Conservation (phyloP, 2,888 invertebrate species). For the Dysmachus trigonus region DNA sequence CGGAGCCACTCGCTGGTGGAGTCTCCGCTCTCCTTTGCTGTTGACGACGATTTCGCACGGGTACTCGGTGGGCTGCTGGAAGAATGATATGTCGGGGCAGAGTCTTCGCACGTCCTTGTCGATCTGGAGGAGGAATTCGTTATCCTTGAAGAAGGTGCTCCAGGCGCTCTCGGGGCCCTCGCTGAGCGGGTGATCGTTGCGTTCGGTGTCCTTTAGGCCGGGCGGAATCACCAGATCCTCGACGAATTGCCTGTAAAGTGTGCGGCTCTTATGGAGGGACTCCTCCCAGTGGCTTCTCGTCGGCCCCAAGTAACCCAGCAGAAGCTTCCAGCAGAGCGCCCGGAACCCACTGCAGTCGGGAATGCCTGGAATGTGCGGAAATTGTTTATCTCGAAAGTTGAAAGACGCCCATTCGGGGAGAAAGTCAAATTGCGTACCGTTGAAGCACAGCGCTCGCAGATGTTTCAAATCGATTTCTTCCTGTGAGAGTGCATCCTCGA, state of each 20-base stretch:
- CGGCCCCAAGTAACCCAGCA: constrained; percentile 84
- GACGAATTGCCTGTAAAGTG: constrained; percentile 83
- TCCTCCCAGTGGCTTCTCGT: constrained; percentile 74
- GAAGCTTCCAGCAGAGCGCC: constrained; percentile 86
- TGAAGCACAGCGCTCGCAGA: constrained; percentile 78
- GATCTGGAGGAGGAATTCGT: constrained; percentile 96
- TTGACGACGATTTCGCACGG: constrained; percentile 85
- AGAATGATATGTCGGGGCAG: constrained; percentile 97
- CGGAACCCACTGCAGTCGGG: constrained; percentile 87
- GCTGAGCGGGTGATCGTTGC: constrained; percentile 87
- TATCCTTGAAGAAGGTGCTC: constrained; percentile 96
- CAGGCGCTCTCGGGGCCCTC: constrained; percentile 94
- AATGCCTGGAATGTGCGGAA: constrained; percentile 70
- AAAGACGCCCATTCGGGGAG: constrained; percentile 2
- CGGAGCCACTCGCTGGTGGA: constrained; percentile 89
- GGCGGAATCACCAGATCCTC: constrained; percentile 91
- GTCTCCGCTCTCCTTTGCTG: constrained; percentile 81
- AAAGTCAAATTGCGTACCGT: constrained; percentile 74
- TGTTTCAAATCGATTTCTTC: constrained; percentile 76
- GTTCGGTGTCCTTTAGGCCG: constrained; percentile 69
- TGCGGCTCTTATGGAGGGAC: constrained; percentile 77
- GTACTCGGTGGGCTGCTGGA: constrained; percentile 91
- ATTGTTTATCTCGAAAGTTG: constrained; percentile 38
- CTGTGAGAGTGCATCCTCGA: constrained; percentile 75
- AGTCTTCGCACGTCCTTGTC: constrained; percentile 95